Evolutionary conservation across 1,140 invertebrate species (phyloP).

Genomic region (Rhopalosiphum padi): DNA sequence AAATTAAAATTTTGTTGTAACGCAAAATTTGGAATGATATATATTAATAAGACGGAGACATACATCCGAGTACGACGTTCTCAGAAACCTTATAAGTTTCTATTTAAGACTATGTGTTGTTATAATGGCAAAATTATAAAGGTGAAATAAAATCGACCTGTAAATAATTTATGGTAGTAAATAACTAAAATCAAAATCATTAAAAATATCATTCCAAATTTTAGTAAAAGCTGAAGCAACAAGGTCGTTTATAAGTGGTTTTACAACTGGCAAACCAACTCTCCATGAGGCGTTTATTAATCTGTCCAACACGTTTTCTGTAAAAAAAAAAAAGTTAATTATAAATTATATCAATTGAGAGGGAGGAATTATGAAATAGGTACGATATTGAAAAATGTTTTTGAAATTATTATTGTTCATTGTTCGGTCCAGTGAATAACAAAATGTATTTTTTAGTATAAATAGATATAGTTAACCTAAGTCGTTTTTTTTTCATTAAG

Average conservation of each 20-base stretch:
- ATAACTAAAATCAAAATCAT: slow-evolving; percentile 65
- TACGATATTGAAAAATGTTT: not conserved
- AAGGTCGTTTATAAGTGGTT: slow-evolving; percentile 79
- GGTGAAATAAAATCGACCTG: not conserved
- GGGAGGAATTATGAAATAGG: not conserved
- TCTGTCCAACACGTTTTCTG: slow-evolving; percentile 72
- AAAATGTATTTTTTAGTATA: not conserved
- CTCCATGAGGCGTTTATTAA: slow-evolving; percentile 78
- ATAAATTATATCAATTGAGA: not conserved
- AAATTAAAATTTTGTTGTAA: too few relatives aligned
- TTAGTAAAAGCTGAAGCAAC: slow-evolving; percentile 81
- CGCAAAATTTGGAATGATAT: too few relatives aligned
- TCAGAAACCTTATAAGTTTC: not conserved
- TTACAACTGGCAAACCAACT: slow-evolving; percentile 75
- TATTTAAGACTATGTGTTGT: not conserved
- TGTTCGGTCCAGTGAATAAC: not conserved
- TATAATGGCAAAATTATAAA: not conserved
- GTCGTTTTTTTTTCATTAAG: too few relatives aligned
- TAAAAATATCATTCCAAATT: slow-evolving; percentile 78
- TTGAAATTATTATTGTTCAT: not conserved
- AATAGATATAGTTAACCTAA: too few relatives aligned
- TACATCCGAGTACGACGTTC: too few relatives aligned
- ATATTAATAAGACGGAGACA: too few relatives aligned
- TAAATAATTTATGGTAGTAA: slow-evolving; percentile 58
- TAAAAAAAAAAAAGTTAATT: slow-evolving; percentile 61